Base-by-base conservation (phyloP, 2,797 vertebrate species). In the Neosalanx taihuensis region DNA sequence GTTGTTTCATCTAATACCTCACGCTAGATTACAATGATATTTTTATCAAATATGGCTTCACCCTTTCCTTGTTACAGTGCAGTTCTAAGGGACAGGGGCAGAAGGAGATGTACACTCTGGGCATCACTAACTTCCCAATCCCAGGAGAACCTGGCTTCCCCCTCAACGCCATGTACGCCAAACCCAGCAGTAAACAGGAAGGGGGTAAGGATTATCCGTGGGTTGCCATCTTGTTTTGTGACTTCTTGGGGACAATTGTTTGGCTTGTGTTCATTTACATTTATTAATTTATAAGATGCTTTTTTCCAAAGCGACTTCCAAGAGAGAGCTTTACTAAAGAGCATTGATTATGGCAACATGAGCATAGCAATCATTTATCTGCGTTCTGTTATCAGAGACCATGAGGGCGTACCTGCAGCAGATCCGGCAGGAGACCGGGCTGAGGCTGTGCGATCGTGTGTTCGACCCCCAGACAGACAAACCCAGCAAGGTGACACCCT, bases 391-490 rank as follows among this genome's bases (percentile, higher is more conserved):
- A 70, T 62, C 86, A 99, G 98, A 99, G 86, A 90, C 94, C 1
- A 98, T 99, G 97, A 94, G 98, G 75, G 92, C 91, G 1, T 99
- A 99, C 83, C 92, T 99, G 67, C 96, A 99, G 92, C 97, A 99
- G 91, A 91, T 98, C 68, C 94, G 97, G 64, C 96, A 99, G 88
- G 98, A 99, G 85, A 98, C 97, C 0, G 98, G 97, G 30, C 85
- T 98, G 80, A 94, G 98, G 76, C 93, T 99, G 67, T 99, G 98
- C 76, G 97, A 99, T 9, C 96, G 97, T 23, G 97, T 99, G n/a
- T 99, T 99, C 76, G 98, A 99, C 77, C 94, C 97, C 73, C 95
- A 97, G 74, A 98, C 95, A 61, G 98, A 99, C 90, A 99, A 98
- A 84, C 98, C 97, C 15, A 99, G 96, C 91, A 99, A 99, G 94